Evolutionary conservation across 2,113 vertebrate species (phyloP), one percentile per base, ranked within the genome.

Genomic region (Chinchilla lanigera): DNA sequence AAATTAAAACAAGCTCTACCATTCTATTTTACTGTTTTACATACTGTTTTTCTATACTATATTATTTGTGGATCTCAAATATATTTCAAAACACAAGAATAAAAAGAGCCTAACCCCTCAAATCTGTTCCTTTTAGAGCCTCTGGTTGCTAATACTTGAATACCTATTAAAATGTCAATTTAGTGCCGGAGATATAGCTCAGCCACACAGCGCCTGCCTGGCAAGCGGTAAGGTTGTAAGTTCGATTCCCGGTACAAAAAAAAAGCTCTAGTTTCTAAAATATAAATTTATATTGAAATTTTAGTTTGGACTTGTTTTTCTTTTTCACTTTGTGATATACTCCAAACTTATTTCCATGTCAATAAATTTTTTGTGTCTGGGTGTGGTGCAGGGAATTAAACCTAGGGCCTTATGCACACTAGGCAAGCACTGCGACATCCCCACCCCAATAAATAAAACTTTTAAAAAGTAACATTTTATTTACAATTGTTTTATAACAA

Each of bases 261-360:
- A n/a, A n/a, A n/a, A n/a, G n/a, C n/a, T n/a, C n/a, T n/a, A n/a
- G n/a, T n/a, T n/a, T n/a, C n/a, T n/a, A n/a, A 3, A 65, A 33
- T 10, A 91, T 30, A 87, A 69, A 67, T 75, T 95, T 97, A 63
- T 75, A 54, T 60, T 85, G 13, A 60, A 41, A 97, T 50, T 60
- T 67, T 92, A 54, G 38, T 67, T 80, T 93, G n/a, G 44, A 56
- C 26, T 73, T 63, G 10, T 10, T 92, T 92, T 88, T 19, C 83
- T 65, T 91, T 93, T 58, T 87, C 44, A 78, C 17, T 69, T 83
- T 78, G n/a, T 33, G 92, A 81, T 95, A 81, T 63, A 38, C 67
- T 89, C 38, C 75, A 75, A 92, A 44, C 26, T 71, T 89, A 14
- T 73, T 90, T 82, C n/a, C 5, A 69, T 69, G 52, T 56, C 33